These are phyloP conservation scores for Reinhardtius hippoglossoides DNA, from an alignment of 2,113 vertebrate genomes.

Conservation along the genomic window DNA sequence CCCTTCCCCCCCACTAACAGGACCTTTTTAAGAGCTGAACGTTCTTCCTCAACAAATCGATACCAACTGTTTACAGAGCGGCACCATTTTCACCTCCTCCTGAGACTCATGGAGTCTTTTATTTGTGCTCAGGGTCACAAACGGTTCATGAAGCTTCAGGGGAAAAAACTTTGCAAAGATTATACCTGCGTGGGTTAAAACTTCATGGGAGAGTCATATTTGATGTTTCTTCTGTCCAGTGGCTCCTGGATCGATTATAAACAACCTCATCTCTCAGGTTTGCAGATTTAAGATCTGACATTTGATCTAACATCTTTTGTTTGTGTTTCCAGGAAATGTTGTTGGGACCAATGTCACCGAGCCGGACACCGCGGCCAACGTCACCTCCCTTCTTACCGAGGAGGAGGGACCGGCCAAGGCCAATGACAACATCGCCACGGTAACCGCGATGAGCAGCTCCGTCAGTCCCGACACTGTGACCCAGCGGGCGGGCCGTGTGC, in stretches of 20 bases:
- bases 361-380: conserved; percentile 54
- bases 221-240: neutral
- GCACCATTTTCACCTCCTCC: too few species aligned
- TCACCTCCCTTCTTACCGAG: conserved; percentile 65
- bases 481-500: conserved; percentile 55
- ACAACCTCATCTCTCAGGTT: too few species aligned
- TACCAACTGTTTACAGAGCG: too few species aligned
- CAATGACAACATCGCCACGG: conserved; percentile 23
- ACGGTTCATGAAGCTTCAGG: neutral
- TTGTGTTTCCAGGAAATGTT: conserved; percentile 54
- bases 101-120: too few species aligned
- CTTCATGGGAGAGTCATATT: neutral
- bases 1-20: too few species aligned
- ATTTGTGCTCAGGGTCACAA: neutral
- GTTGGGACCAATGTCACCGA: conserved; percentile 66
- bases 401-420: conserved; percentile 59
- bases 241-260: too few species aligned
- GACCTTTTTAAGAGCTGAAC: too few species aligned
- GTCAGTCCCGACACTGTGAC: conserved; percentile 53
- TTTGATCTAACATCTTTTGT: neutral
- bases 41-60: too few species aligned
- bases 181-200: neutral
- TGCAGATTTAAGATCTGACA: too few species aligned
- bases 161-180: neutral
- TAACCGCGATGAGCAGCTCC: conserved; percentile 57